Conservation (phyloP, 1,140 invertebrate species). For the Rhyacophila brunnea region DNA sequence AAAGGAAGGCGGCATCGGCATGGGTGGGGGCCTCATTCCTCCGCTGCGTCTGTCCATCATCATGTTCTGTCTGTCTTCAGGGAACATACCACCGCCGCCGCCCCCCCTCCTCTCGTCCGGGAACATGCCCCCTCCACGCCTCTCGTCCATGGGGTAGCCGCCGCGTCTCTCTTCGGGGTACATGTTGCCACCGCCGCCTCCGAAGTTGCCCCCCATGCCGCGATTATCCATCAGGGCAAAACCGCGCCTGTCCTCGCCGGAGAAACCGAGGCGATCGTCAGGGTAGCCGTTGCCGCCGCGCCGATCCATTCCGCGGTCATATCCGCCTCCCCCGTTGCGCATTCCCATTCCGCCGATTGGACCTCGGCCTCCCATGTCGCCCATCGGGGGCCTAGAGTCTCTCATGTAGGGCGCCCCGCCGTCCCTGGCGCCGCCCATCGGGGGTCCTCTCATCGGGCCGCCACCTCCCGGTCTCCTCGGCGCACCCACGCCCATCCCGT, state of each 20-base stretch:
- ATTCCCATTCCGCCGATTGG: slow-evolving; percentile 39
- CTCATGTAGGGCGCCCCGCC: slow-evolving; percentile 36
- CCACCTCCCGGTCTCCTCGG: slow-evolving; percentile 24
- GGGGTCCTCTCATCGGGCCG: slow-evolving; percentile 34
- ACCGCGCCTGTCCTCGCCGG: slow-evolving; percentile 50
- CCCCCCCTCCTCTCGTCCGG: slow-evolving; percentile 41
- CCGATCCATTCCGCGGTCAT: slow-evolving; percentile 44
- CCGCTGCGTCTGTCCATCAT: slow-evolving; percentile 46
- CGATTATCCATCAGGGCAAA: slow-evolving; percentile 49
- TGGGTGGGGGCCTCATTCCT: slow-evolving; percentile 36
- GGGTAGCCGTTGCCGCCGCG: slow-evolving; percentile 40
- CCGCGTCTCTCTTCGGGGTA: slow-evolving; percentile 45
- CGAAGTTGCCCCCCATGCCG: slow-evolving; percentile 27
- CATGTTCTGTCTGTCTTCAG: slow-evolving; percentile 46
- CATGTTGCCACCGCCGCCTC: slow-evolving; percentile 39
- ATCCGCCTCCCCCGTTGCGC: slow-evolving; percentile 45
- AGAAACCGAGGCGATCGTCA: slow-evolving; percentile 49
- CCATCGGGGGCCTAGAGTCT: slow-evolving; percentile 31
- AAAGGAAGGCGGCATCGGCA: slow-evolving; percentile 42
- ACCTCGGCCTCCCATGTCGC: slow-evolving; percentile 41
- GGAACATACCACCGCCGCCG: slow-evolving; percentile 45
- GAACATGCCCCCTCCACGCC: slow-evolving; percentile 43
- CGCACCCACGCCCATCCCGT: slow-evolving; percentile 38
- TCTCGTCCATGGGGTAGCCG: slow-evolving; percentile 42
- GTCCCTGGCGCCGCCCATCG: slow-evolving; percentile 41